These are phyloP conservation scores for Cyprinus carpio DNA, from an alignment of 2,113 vertebrate genomes.

Conservation along the genomic window DNA sequence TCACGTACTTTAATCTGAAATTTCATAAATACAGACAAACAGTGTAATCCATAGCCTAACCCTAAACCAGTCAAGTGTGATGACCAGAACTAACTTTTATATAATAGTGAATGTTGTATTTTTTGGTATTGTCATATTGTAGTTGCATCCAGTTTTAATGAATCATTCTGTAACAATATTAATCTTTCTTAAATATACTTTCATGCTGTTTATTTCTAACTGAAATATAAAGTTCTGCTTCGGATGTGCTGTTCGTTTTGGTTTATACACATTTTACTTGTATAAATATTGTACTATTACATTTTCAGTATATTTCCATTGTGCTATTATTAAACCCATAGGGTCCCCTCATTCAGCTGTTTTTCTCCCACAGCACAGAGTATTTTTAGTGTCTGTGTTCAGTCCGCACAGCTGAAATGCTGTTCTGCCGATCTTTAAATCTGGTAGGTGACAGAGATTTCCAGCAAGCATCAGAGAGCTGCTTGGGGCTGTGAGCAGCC, in stretches of 20 bases:
- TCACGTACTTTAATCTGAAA: too few species aligned
- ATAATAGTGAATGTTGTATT: neutral
- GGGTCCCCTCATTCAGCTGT: conserved; percentile 23
- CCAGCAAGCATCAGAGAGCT: conserved; percentile 6
- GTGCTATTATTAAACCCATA: conserved; percentile 25
- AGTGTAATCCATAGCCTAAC: neutral
- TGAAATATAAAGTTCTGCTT: neutral
- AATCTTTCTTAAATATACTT: neutral
- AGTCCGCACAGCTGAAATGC: conserved; percentile 31
- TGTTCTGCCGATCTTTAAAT: conserved; percentile 24
- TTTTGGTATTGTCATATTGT: neutral
- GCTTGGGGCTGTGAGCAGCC: conserved; percentile 24
- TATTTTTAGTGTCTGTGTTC: conserved; percentile 37
- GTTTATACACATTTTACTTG: neutral
- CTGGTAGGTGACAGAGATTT: conserved; percentile 33
- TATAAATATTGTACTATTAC: neutral
- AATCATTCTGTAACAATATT: neutral
- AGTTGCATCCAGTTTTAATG: neutral
- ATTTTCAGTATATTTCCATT: conserved; percentile 21
- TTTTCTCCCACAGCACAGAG: conserved; percentile 19
- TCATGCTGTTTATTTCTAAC: too few species aligned
- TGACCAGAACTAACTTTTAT: neutral
- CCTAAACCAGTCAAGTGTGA: neutral
- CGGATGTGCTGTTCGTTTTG: neutral
- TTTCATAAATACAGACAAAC: too few species aligned